Evolutionary conservation across 2,113 vertebrate genomes (phyloP), one percentile per base, ranked within the genome.

Genomic region (Actenoides hombroni): DNA sequence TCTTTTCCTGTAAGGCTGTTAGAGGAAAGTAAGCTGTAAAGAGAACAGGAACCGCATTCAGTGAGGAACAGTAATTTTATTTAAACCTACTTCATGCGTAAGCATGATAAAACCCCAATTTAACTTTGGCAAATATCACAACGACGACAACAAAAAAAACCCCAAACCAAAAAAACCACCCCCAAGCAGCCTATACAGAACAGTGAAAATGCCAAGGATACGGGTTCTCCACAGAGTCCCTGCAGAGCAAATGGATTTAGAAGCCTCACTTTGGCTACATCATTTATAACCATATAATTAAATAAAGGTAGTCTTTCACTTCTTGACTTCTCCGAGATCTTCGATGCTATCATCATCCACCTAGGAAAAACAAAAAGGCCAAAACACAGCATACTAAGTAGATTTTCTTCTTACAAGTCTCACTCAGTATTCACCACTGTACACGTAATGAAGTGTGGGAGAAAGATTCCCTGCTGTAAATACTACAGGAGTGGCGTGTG

Each of bases 281-380:
- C 97, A 90, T 97, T 97, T 98, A 98, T 98, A 98, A 98, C 97
- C 98, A 98, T 97, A 95, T 92, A 79, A 97, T 98, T 98, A 98
- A 98, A 98, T 98, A 99, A 98, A 98, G 97, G 98, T 98, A 98
- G 92, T 96, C 97, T 98, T 97, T 97, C 95, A 99, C 98, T 99
- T 99, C 98, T 99, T 99, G 28, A 99, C 99, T 98, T 99, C 99
- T 96, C 99, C 99, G 78, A 99, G 98, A 95, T 99, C 99, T 92
- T 99, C 99, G 12, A 99, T 99, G 98, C 99, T 99, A 93, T 99
- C 99, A 75, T 99, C 99, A 88, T 99, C 99, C 97, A 99, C 99
- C 99, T 99, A 71, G 5, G 5, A 21, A 46, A 63, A n/a, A 60
- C 68, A 44, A 69, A 89, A 85, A 60, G 25, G 29, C 4, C 46